Evolutionary conservation across 2,113 vertebrate species (phyloP), one percentile per base, ranked within the genome.

Genomic region (Cinclus cinclus): DNA sequence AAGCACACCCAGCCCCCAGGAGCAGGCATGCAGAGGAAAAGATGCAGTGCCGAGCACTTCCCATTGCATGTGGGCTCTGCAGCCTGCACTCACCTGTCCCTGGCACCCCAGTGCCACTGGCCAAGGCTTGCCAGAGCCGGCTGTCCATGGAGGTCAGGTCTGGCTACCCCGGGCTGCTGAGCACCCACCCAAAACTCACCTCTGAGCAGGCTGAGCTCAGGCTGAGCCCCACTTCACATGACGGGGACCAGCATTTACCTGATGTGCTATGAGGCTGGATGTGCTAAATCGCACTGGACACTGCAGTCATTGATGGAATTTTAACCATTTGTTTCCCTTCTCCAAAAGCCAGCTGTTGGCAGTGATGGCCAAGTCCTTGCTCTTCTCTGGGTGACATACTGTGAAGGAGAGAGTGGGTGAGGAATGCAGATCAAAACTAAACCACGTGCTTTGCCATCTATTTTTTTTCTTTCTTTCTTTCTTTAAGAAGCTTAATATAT

Each of bases 361-460:
- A 53, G 19, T 0, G 37, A 74, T 46, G 60, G 23, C 13, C 65
- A 77, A 50, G 76, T 28, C 39, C 19, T 83, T 63, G 76, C 53
- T 77, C 35, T 37, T 60, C 24, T 53, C 33, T 0, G 10, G 10
- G 27, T 17, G 39, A 6, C 9, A 7, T 5, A 5, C 1, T 9
- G 30, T 28, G 63, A 82, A 76, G 50, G 55, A 86, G 67, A 18
- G 4, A 14, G 25, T 11, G n/a, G 39, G 23, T 59, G 39, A 55
- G 22, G 42, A 80, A 94, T 63, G 21, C 67, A 88, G 76, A 85
- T 76, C 46, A 22, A 87, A 85, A 27, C 33, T 14, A n/a, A 85
- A 60, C 42, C 62, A 39, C 3, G 49, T 6, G 28, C 46, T 89
- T 73, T 77, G 27, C 49, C 27, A 13, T 12, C 25, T n/a, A n/a